Base-by-base conservation (phyloP, 2,113 vertebrate species). In the Sturnus vulgaris region DNA sequence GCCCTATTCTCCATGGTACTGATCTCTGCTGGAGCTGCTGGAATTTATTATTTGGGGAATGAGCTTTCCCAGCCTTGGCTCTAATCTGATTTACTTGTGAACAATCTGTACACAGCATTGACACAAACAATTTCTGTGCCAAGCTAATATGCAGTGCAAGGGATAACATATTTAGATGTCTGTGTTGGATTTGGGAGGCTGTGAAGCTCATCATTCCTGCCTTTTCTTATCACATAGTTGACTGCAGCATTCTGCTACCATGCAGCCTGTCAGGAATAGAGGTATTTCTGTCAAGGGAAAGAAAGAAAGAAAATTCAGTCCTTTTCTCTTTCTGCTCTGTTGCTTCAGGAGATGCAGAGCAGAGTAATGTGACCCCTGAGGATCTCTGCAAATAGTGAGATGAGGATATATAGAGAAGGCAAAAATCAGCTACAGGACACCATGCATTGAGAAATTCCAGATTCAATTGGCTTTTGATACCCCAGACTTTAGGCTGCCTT, bases 301-400 rank as follows among this genome's bases (percentile, higher is more conserved):
- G 69, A 53, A 68, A 49, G 47, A 66, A 60, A 82, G 53, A 84
- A 77, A 91, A 82, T 91, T 89, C 89, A 89, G 86, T 69, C 65
- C 14, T 68, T 84, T 88, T 83, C 42, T 90, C 68, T 93, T 91
- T 90, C 78, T 94, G 75, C 55, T 90, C 75, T 77, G 75, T 16
- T 82, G 75, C 78, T 91, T 61, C 53, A 80, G 61, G 63, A 95
- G 87, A 70, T 66, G 61, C 55, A 87, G 87, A 85, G 55, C 73
- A 82, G 93, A 96, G 80, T 60, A 91, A 77, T 55, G 46, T 76
- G 84, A 93, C 93, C 90, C 90, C 68, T 13, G 50, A 94, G 82
- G 90, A 91, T 92, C 70, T 89, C 63, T 4, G 24, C 10, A 65
- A 70, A 50, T 11, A 82, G 46, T 4, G 6, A 89, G 55, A 73